These are phyloP conservation scores for Aphodius granarius DNA, from an alignment of 2,888 invertebrate genomes.

Conservation along the genomic window DNA sequence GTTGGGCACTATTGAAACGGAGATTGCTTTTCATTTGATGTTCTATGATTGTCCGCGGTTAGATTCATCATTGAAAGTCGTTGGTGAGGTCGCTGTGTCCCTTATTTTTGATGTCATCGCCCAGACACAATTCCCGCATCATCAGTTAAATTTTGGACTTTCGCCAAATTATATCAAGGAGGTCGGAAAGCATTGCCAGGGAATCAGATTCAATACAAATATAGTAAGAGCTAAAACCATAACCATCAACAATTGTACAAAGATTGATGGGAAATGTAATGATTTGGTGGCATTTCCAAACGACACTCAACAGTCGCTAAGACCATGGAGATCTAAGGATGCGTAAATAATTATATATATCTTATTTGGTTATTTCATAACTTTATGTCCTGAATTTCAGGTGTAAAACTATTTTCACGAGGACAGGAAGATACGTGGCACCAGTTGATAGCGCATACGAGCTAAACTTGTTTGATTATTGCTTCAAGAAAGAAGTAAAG, in stretches of 20 bases:
- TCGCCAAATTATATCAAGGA: constrained; percentile 1
- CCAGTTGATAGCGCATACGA: background rate
- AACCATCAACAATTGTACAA: background rate
- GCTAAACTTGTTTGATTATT: background rate
- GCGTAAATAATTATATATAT: background rate
- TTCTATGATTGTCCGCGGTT: background rate
- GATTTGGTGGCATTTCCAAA: background rate
- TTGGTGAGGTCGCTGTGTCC: background rate
- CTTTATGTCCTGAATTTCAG: background rate
- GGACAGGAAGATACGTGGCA: background rate
- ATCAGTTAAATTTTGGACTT: background rate
- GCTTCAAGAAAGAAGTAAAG: background rate
- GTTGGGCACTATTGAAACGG: background rate
- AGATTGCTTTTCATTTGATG: constrained; percentile 2
- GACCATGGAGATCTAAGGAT: background rate
- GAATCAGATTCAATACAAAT: background rate
- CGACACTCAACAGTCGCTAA: background rate
- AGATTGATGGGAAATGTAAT: background rate
- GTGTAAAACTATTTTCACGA: background rate
- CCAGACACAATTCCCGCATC: background rate
- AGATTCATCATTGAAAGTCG: background rate
- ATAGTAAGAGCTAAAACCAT: background rate
- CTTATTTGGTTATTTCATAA: background rate
- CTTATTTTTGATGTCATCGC: background rate
- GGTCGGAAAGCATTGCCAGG: constrained; percentile 4